Base-by-base conservation (phyloP, 1,140 invertebrate genomes). In the Halyomorpha halys region DNA sequence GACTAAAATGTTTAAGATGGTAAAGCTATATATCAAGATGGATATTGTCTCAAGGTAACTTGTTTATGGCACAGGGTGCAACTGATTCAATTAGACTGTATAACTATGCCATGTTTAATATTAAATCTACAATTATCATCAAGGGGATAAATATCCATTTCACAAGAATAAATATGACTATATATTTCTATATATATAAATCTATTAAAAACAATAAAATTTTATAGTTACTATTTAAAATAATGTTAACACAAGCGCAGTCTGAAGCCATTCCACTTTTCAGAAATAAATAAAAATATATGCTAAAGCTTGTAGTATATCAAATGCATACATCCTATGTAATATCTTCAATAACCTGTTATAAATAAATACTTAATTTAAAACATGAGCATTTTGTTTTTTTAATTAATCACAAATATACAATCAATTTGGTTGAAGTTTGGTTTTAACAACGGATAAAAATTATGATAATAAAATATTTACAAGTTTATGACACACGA, bases 11-110 rank as follows among this genome's bases (percentile, higher is more conserved):
- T 39, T 11, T 39, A 39, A 39, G 6, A 11, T 39, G 13, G 34
- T 13, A 39, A 39, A 39, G 34, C 34, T 39, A 39, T 39, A 39
- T 13, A 39, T 39, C 13, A 11, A 39, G 4, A 39, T 56, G 19
- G 15, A 25, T 56, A 56, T 56, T 56, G 53, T 56, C 53, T 23
- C 8, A 56, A 56, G 53, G 53, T 56, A 56, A 56, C 53, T 56
- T 23, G 14, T 25, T 56, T 56, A 56, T 56, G 53, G 53, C 53
- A 56, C 53, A 56, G 53, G 14, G 18, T 23, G 15, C 18, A 6
- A 56, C 53, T 23, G 53, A 49, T 49, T 49, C 1, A 49, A 49
- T 2, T 49, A 19, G n/a, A 19, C 47, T 19, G n/a, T 49, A 49
- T 19, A 49, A 49, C 47, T 49, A 49, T 49, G 47, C 47, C 47